Percentiles rank a stretch among this genome's conserved stretches.
phyloP scores from a whole-genome alignment of 2,888 invertebrate species.

The Dolichopus griseipennis region DNA sequence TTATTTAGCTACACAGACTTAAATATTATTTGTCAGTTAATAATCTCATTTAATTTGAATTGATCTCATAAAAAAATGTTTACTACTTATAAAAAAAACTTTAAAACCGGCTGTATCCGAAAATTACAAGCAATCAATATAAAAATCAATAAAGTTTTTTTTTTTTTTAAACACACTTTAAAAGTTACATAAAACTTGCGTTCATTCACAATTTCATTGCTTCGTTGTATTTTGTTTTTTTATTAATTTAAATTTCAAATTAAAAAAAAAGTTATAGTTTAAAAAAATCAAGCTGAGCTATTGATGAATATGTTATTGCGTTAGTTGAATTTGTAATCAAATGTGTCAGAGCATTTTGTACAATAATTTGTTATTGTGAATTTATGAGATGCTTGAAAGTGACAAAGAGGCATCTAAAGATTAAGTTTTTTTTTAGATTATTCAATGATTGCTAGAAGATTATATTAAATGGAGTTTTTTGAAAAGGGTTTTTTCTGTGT shows the following conservation, averaged over 20 bases:
- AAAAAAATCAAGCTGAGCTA: not conserved
- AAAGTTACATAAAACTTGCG: not conserved
- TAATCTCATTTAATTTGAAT: no score
- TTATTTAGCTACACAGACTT: no score
- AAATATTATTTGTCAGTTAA: no score
- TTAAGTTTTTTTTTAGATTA: not conserved
- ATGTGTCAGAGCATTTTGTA: not conserved
- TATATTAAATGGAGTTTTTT: no score
- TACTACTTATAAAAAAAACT: no score
- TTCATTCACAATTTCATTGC: not conserved
- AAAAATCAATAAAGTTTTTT: not conserved
- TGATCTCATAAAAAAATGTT: no score
- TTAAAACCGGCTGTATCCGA: no score
- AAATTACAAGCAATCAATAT: no score
- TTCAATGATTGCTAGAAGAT: not conserved
- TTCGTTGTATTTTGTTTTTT: no score
- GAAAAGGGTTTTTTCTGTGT: no score
- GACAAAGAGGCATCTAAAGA: not conserved
- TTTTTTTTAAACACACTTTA: not conserved
- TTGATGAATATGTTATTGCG: not conserved
- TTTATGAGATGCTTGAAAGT: not conserved
- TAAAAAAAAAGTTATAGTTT: not conserved
- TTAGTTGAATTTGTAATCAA: not conserved
- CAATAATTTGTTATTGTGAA: not conserved
- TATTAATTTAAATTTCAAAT: not conserved